phyloP scores from a whole-genome alignment of 2,797 vertebrate species.

The Columba guinea region DNA sequence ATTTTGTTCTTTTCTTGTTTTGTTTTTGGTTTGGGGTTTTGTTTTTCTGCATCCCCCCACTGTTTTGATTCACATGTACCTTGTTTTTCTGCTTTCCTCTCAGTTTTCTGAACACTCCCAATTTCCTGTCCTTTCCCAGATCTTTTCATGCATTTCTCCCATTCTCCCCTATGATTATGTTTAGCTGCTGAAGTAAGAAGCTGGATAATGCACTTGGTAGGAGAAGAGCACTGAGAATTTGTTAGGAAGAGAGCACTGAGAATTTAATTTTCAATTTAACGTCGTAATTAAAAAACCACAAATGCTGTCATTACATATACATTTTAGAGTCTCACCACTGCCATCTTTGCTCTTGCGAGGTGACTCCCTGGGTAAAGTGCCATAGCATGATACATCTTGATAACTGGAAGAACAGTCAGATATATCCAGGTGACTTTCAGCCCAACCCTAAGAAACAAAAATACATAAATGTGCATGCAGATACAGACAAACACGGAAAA shows the following conservation, averaged over 20 bases:
- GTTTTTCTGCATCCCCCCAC: no score
- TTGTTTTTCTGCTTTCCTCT: neutral
- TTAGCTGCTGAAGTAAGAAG: neutral
- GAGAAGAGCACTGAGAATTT: neutral
- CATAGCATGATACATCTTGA: conserved; percentile 84
- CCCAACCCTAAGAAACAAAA: conserved; percentile 80
- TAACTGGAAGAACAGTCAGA: conserved; percentile 81
- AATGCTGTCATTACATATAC: accelerated
- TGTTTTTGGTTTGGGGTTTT: no score
- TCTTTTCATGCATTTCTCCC: neutral
- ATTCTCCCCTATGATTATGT: neutral
- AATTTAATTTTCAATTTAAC: neutral
- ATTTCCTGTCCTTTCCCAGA: neutral
- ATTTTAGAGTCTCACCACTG: conserved; percentile 65
- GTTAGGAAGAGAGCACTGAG: neutral
- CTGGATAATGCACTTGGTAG: neutral
- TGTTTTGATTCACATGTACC: neutral
- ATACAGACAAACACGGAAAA: neutral
- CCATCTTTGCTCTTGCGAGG: conserved; percentile 88
- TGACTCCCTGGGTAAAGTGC: conserved; percentile 82
- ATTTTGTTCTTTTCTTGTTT: neutral
- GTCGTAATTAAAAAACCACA: neutral
- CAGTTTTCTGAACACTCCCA: neutral
- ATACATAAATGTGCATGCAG: neutral
- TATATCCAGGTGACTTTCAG: conserved; percentile 83